phyloP scores from a whole-genome alignment of 2,113 vertebrate genomes.

The Neogale vison region DNA sequence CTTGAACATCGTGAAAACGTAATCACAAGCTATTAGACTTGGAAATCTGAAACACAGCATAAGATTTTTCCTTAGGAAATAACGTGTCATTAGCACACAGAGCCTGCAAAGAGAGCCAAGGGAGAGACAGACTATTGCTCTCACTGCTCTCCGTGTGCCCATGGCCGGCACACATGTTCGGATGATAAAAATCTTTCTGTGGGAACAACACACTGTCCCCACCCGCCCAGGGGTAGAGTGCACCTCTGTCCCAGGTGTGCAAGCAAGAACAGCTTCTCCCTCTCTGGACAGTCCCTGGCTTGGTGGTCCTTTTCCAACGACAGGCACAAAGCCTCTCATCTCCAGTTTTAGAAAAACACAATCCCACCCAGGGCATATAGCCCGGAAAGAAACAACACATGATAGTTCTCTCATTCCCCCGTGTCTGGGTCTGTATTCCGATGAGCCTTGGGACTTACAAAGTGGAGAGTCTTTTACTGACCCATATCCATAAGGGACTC shows the following conservation, averaged over 20 bases:
- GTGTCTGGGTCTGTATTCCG: background rate
- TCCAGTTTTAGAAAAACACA: background rate
- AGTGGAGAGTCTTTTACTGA: background rate
- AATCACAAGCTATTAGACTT: background rate
- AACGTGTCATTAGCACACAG: background rate
- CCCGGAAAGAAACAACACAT: background rate
- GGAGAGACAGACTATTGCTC: background rate
- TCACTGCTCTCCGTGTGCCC: rapidly evolving
- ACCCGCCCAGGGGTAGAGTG: rapidly evolving
- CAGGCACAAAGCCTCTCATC: too few species aligned
- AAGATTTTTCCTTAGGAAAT: background rate
- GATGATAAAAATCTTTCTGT: background rate
- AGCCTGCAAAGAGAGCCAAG: background rate
- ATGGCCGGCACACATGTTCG: background rate
- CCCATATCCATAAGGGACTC: too few species aligned
- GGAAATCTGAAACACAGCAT: background rate
- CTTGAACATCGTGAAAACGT: background rate
- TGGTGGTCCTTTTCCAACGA: background rate
- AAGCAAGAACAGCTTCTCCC: rapidly evolving
- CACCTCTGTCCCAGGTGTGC: too few species aligned
- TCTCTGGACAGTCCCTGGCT: background rate
- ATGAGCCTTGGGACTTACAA: background rate
- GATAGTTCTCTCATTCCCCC: background rate
- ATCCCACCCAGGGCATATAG: rapidly evolving
- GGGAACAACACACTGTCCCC: too few species aligned